A percentile compares a stretch with the other conserved stretches of the same genome.
Evolutionary conservation across 2,113 vertebrate species (phyloP).

Genomic region (Microtus pennsylvanicus): DNA sequence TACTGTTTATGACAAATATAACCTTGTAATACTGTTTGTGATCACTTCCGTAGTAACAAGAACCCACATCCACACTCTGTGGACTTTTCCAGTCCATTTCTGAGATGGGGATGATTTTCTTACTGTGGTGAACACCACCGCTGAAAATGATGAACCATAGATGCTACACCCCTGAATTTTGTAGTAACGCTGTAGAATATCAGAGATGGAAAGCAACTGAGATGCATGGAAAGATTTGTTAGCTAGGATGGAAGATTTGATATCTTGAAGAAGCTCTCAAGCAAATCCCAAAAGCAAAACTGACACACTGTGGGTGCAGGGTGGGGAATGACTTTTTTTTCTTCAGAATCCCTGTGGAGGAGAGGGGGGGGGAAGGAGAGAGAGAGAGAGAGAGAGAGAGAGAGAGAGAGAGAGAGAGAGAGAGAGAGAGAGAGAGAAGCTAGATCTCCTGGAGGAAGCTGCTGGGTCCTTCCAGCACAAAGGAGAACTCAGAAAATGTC

Average conservation of each 20-base stretch:
- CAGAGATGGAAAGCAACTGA: not conserved
- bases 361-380: no score
- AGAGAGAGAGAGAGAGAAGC: no score
- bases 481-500: conserved; percentile 52
- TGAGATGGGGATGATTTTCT: not conserved
- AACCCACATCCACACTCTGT: not conserved
- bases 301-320: not conserved
- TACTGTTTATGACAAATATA: no score
- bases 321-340: not conserved
- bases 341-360: not conserved
- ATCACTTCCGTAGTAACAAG: not conserved
- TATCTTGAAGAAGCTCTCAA: not conserved
- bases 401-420: not conserved
- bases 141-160: not conserved
- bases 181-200: not conserved
- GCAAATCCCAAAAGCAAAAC: not conserved
- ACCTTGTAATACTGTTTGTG: not conserved
- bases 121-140: not conserved
- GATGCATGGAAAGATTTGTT: not conserved
- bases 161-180: not conserved
- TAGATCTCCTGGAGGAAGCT: not conserved
- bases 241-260: not conserved
- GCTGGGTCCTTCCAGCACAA: not conserved
- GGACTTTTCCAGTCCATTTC: not conserved
- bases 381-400: not conserved